Percentiles rank a stretch among this genome's conserved stretches.
These are phyloP conservation scores for Morone chrysops DNA, from an alignment of 2,113 vertebrate species.

Conservation along the genomic window DNA sequence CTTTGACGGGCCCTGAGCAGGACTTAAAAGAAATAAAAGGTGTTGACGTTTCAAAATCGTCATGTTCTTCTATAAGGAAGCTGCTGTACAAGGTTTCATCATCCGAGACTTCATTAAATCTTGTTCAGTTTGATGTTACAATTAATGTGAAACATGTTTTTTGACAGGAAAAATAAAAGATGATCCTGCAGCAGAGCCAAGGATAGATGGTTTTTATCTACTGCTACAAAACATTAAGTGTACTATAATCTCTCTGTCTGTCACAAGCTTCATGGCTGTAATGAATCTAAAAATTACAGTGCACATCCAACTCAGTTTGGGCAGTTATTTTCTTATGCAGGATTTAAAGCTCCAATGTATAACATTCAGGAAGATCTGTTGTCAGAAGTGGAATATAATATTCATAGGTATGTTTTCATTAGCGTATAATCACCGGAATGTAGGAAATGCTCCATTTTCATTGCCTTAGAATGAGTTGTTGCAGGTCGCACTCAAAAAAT, in stretches of 20 bases:
- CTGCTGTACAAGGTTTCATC: conserved; percentile 1
- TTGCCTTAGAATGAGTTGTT: no score
- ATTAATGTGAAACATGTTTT: not conserved
- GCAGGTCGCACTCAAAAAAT: no score
- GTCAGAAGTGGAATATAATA: no score
- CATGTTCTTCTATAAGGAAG: conserved; percentile 2
- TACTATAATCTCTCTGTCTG: not conserved
- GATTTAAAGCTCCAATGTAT: no score
- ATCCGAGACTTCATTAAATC: conserved; percentile 18
- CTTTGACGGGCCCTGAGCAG: conserved; percentile 12
- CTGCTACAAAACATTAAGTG: not conserved
- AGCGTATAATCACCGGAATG: no score
- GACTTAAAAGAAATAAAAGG: not conserved
- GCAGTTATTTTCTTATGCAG: no score
- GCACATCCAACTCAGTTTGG: no score
- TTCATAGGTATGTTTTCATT: no score
- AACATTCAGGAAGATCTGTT: no score
- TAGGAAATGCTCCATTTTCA: no score
- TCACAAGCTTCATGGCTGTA: not conserved
- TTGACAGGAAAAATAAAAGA: not conserved
- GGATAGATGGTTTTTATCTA: not conserved
- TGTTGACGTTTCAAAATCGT: not conserved
- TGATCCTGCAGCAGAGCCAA: not conserved
- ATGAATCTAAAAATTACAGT: no score
- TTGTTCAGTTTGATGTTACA: not conserved